These are phyloP conservation scores for Glyptemys insculpta DNA, from an alignment of 2,797 vertebrate species.

Conservation along the genomic window DNA sequence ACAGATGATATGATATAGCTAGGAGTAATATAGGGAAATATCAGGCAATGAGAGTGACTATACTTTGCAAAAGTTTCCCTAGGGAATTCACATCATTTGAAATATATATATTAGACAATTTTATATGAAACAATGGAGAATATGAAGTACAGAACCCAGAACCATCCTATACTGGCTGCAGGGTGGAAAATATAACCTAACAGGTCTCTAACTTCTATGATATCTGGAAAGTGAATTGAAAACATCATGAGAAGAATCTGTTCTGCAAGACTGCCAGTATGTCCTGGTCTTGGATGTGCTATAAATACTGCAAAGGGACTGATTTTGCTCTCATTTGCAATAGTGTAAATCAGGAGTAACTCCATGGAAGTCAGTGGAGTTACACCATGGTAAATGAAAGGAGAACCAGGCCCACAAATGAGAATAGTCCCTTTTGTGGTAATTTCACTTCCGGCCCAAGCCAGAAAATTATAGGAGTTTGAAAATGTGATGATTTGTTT, in stretches of 20 bases:
- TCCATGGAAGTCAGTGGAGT: neutral
- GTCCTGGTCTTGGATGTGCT: neutral
- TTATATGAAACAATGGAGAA: neutral
- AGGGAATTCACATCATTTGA: neutral
- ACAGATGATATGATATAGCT: neutral
- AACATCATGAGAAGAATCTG: neutral
- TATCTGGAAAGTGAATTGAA: neutral
- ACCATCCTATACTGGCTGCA: neutral
- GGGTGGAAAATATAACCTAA: neutral
- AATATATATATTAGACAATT: neutral
- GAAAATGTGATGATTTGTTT: slow-evolving; percentile 1
- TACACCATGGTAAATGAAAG: neutral
- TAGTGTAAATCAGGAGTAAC: neutral
- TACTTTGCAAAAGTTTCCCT: neutral
- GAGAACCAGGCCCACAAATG: neutral
- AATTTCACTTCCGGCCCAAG: slow-evolving; percentile 19
- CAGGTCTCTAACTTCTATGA: neutral
- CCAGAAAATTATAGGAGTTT: neutral
- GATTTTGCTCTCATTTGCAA: neutral
- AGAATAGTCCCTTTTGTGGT: neutral
- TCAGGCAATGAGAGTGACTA: too few species aligned
- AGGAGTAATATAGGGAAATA: neutral
- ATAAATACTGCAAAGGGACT: neutral
- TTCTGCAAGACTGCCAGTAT: neutral
- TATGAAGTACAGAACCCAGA: neutral